Conservation (phyloP, 2,113 vertebrate genomes). For the Antennarius striatus region DNA sequence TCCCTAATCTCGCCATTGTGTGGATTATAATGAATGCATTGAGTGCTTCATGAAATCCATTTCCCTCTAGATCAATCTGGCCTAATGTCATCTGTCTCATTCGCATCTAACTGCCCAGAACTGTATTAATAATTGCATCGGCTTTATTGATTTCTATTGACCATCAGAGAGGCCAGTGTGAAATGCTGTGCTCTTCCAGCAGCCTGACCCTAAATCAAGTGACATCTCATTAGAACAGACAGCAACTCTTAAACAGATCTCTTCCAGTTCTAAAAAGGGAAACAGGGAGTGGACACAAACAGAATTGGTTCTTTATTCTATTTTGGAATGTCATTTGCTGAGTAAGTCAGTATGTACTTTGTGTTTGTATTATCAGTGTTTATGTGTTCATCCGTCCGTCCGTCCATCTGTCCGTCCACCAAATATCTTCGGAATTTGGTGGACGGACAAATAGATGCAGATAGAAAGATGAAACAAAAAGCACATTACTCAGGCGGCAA, state of each 20-base stretch:
- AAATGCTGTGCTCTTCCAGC: slow-evolving; percentile 68
- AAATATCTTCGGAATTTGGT: no score
- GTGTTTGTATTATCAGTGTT: no score
- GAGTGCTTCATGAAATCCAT: slow-evolving; percentile 81
- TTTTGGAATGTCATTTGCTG: slow-evolving; percentile 53
- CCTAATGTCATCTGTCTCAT: slow-evolving; percentile 84
- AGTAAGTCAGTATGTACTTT: neutral
- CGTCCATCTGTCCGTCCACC: no score
- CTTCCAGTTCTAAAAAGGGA: slow-evolving; percentile 74
- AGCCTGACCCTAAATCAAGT: slow-evolving; percentile 81
- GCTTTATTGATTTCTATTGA: slow-evolving; percentile 85
- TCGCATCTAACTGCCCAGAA: slow-evolving; percentile 81
- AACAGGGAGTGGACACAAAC: slow-evolving; percentile 60
- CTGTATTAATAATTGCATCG: slow-evolving; percentile 85
- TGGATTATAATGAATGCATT: slow-evolving; percentile 75
- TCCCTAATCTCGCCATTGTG: slow-evolving; percentile 56
- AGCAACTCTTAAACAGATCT: slow-evolving; percentile 71
- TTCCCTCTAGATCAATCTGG: slow-evolving; percentile 84
- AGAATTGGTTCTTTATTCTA: slow-evolving; percentile 67
- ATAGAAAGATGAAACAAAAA: no score
- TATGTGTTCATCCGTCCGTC: no score
- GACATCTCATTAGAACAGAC: slow-evolving; percentile 81
- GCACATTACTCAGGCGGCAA: no score
- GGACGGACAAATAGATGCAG: no score
- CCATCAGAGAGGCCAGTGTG: slow-evolving; percentile 49